Evolutionary conservation across 2,797 vertebrate genomes (phyloP).

Genomic region (Clarias laeviceps): DNA sequence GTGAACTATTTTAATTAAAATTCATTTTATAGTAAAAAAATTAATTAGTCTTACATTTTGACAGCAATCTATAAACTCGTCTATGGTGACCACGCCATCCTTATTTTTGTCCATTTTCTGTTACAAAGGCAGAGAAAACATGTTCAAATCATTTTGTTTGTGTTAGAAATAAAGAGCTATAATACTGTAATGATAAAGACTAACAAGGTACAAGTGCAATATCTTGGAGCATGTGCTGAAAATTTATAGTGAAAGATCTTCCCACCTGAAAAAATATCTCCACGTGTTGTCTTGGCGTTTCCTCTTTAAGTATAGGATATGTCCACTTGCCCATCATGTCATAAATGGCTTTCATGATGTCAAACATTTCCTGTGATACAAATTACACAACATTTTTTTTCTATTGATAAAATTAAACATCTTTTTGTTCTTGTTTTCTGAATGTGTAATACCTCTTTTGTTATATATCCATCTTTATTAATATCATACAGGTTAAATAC

Average conservation of each 20-base stretch:
- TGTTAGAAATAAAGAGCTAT: not conserved
- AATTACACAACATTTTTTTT: constrained; percentile 8
- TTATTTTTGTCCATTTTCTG: constrained; percentile 99
- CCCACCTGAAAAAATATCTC: constrained; percentile 97
- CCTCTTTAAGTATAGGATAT: constrained; percentile 93
- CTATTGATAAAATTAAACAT: not conserved
- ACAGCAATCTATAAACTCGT: constrained; percentile 98
- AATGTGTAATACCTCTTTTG: constrained; percentile 87
- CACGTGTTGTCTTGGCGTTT: constrained; percentile 92
- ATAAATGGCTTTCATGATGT: constrained; percentile 99
- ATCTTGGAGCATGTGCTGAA: not conserved
- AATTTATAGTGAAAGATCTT: not conserved
- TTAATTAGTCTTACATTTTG: constrained; percentile 87
- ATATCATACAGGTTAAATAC: constrained; percentile 99
- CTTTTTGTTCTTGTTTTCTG: constrained; percentile 15
- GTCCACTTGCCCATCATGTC: constrained; percentile 99
- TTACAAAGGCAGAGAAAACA: constrained; percentile 41
- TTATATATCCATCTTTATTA: constrained; percentile 98
- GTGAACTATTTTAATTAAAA: not conserved
- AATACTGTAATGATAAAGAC: not conserved
- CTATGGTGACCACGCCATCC: constrained; percentile 98
- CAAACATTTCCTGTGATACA: constrained; percentile 90
- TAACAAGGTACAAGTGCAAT: not conserved
- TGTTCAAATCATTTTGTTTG: not conserved
- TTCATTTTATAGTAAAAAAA: not conserved